Percentiles rank a stretch among this genome's conserved stretches.
Evolutionary conservation across 2,797 vertebrate genomes (phyloP).

Genomic region (Pteropus rufus): DNA sequence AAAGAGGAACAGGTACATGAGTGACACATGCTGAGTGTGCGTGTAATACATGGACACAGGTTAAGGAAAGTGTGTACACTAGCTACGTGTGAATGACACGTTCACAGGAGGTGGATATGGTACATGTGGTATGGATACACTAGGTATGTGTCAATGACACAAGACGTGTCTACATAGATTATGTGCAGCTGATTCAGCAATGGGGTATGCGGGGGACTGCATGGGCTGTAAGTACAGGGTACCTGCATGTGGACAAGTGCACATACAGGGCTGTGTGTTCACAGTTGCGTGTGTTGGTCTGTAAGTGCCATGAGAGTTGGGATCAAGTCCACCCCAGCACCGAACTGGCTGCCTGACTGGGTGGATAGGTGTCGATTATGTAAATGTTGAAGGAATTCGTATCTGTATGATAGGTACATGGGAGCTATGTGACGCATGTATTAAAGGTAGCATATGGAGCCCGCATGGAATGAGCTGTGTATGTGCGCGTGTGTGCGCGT

Average conservation of each 20-base stretch:
- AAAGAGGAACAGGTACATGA: not conserved
- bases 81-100: not conserved
- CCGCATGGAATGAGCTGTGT: not conserved
- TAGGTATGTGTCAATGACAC: not conserved
- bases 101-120: not conserved
- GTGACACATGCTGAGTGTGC: not conserved
- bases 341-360: not conserved
- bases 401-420: not conserved
- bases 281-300: not conserved
- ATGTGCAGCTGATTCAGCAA: not conserved
- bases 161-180: not conserved
- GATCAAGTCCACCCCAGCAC: not conserved
- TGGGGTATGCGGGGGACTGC: fast-evolving
- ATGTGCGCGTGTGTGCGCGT: not conserved
- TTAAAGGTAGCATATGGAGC: not conserved
- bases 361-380: not conserved
- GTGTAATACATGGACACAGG: not conserved
- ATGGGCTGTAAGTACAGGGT: not conserved
- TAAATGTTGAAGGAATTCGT: not conserved
- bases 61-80: not conserved
- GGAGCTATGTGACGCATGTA: not conserved
- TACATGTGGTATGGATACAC: no score
- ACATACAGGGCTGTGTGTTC: not conserved
- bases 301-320: not conserved
- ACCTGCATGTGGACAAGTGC: not conserved